phyloP scores from a whole-genome alignment of 2,888 invertebrate genomes.

The Abrostola tripartita region DNA sequence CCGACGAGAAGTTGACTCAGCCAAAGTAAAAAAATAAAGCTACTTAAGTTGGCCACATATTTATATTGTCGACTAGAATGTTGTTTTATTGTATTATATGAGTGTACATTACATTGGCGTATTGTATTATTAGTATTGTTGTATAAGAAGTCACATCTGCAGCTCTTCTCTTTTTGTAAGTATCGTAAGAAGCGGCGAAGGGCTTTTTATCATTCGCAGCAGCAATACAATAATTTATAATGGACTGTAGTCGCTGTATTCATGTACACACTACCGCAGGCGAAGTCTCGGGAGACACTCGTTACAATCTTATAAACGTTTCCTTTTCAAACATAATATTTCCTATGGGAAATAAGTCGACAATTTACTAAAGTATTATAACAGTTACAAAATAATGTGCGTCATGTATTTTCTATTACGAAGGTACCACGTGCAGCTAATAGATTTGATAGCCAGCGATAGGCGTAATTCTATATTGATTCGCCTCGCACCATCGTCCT shows the following conservation, averaged over 20 bases:
- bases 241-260: not conserved
- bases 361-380: slow-evolving; percentile 40
- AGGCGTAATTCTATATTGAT: slow-evolving; percentile 72
- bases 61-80: not conserved
- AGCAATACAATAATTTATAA: slow-evolving; percentile 2
- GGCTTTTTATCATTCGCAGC: not conserved
- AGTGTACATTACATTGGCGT: too few species aligned
- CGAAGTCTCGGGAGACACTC: not conserved
- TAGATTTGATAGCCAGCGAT: slow-evolving; percentile 68
- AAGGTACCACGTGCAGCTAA: slow-evolving; percentile 50
- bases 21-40: too few species aligned
- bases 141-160: not conserved
- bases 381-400: slow-evolving; percentile 42
- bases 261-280: not conserved
- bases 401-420: slow-evolving; percentile 51
- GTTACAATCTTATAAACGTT: not conserved
- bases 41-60: too few species aligned
- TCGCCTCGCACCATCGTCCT: slow-evolving; percentile 66
- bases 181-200: slow-evolving; percentile 1
- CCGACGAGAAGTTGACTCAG: too few species aligned
- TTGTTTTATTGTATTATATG: not conserved
- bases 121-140: too few species aligned
- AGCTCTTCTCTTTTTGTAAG: not conserved
- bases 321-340: not conserved
- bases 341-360: slow-evolving; percentile 5